Base-by-base conservation (phyloP, 2,113 vertebrate species). In the Eira barbara region DNA sequence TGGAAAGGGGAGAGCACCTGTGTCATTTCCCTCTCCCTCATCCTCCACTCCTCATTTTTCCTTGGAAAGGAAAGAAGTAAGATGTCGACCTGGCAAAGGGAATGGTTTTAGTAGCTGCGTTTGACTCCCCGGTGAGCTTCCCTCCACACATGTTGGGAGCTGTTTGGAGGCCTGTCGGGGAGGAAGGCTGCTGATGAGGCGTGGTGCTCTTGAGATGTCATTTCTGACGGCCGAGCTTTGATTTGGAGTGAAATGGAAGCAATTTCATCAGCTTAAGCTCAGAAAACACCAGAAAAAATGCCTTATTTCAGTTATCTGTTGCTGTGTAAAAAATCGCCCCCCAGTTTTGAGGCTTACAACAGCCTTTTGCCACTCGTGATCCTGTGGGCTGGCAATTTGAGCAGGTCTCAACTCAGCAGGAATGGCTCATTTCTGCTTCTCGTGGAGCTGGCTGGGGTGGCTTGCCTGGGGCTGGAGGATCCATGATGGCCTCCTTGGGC, bases 61-160 rank as follows among this genome's bases (percentile, higher is more conserved):
- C 71, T 67, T 34, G 0, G 6, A 88, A 95, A 61, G 85, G 59
- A 78, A 63, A 94, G 96, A 96, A 94, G 96, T 79, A 83, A 97
- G 97, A 91, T 15, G 15, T 81, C 89, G 92, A 49, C 49, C n/a
- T 93, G 89, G 80, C 90, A 94, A 59, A 96, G 79, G 2, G 10
- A 49, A 49, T 49, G 82, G 23, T 90, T 79, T 90, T 21, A 10
- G 47, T 52, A 69, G 49, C 39, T 63, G 90, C 25, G 5, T 84
- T 96, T 31, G 42, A 73, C 79, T 98, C 80, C 83, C 74, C 7
- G 10, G 49, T 67, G 87, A 76, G 47, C 76, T 86, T 94, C 57
- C 20, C 27, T 21, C 45, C 25, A 85, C 74, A 47, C 6, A 49
- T 10, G 59, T 39, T 55, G 47, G 27, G 10, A 42, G 88, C 52